Evolutionary conservation across 1,140 invertebrate genomes (phyloP).

Genomic region (Hyphantria cunea): DNA sequence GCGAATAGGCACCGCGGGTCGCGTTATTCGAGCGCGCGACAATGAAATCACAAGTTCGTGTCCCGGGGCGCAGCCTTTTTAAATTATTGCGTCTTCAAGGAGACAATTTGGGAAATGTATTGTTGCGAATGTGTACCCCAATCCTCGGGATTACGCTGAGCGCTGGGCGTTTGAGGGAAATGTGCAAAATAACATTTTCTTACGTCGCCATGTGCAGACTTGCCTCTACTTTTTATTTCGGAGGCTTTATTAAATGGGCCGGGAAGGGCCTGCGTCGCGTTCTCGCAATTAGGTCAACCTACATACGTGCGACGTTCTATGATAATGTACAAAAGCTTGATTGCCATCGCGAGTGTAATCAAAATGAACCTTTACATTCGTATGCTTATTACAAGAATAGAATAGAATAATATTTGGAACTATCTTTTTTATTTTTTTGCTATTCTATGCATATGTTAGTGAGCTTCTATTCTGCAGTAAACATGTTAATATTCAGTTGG

Average conservation of each 20-base stretch:
- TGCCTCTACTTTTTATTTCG: slow-evolving; percentile 31
- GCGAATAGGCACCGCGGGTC: slow-evolving; percentile 19
- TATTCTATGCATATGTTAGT: not conserved
- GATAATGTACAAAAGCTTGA: slow-evolving; percentile 14
- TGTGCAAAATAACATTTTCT: slow-evolving; percentile 58
- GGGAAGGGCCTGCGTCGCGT: slow-evolving; percentile 12
- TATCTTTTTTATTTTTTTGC: slow-evolving; percentile 2
- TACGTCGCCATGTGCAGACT: slow-evolving; percentile 24
- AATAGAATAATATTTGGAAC: not conserved
- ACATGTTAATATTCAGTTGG: too few species aligned
- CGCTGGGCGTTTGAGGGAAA: slow-evolving; percentile 48
- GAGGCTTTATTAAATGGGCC: slow-evolving; percentile 32
- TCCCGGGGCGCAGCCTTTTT: slow-evolving; percentile 46
- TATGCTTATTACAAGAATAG: not conserved
- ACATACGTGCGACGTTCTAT: slow-evolving; percentile 14
- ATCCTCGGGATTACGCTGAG: slow-evolving; percentile 56
- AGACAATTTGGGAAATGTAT: slow-evolving; percentile 68
- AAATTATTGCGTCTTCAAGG: slow-evolving; percentile 68
- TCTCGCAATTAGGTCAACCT: slow-evolving; percentile 30
- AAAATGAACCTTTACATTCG: not conserved
- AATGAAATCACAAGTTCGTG: slow-evolving; percentile 49
- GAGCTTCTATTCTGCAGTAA: not conserved
- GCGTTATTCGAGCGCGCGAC: slow-evolving; percentile 21
- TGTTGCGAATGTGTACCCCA: slow-evolving; percentile 50
- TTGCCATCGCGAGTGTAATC: slow-evolving; percentile 15